Percentiles rank a stretch among this genome's conserved stretches.
phyloP scores from a whole-genome alignment of 2,113 vertebrate genomes.

The Rhizomys pruinosus region DNA sequence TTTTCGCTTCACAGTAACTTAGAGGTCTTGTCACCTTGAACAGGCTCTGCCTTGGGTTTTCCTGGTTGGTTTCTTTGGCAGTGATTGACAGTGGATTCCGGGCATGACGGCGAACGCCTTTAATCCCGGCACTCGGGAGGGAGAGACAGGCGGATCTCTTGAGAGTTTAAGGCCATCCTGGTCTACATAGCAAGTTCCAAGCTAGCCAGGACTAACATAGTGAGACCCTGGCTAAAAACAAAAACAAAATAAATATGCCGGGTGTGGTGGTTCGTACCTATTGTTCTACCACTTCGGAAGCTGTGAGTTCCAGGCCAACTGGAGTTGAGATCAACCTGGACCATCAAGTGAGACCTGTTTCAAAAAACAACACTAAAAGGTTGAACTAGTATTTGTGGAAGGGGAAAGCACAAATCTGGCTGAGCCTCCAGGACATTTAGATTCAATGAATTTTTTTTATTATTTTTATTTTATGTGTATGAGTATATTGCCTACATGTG shows the following conservation, averaged over 20 bases:
- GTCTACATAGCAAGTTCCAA: background rate
- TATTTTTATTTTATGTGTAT: too few relatives aligned
- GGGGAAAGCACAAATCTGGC: too few relatives aligned
- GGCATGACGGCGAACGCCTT: background rate
- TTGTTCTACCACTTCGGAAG: too few relatives aligned
- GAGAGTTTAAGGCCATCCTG: background rate
- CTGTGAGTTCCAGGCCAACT: too few relatives aligned
- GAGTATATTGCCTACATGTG: too few relatives aligned
- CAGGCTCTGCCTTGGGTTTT: background rate
- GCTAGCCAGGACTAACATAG: background rate
- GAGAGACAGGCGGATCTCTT: background rate
- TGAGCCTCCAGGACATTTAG: too few relatives aligned
- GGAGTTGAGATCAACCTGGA: too few relatives aligned
- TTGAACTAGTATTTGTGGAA: too few relatives aligned
- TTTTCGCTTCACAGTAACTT: background rate
- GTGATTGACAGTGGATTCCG: background rate
- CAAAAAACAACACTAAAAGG: too few relatives aligned
- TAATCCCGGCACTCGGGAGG: background rate
- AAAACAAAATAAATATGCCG: background rate
- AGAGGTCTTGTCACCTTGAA: conserved; percentile 61
- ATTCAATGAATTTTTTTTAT: too few relatives aligned
- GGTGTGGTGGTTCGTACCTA: too few relatives aligned
- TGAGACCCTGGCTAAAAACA: background rate
- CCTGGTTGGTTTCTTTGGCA: background rate
- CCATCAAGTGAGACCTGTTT: too few relatives aligned